Evolutionary conservation across 2,797 vertebrate genomes (phyloP), one percentile per base, ranked within the genome.

Genomic region (Toxotes lorentzi): DNA sequence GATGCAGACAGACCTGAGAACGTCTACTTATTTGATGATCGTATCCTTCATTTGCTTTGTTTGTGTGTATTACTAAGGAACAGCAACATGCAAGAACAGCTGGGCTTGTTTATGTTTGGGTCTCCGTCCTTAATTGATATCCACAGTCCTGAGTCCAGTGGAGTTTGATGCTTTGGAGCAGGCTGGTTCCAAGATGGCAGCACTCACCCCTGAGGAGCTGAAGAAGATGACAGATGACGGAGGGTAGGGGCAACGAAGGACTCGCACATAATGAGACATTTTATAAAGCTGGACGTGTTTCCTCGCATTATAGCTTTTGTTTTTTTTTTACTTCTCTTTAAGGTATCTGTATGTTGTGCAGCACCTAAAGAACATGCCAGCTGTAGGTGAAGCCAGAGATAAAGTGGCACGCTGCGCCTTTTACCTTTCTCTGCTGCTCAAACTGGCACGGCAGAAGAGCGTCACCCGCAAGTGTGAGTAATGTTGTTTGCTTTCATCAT

Each of bases 401-500:
- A 94, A 80, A 79, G 94, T 86, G 40, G 90, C 93, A 0, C 91
- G 97, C 17, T 96, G 96, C 56, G 90, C 96, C 45, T 99, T 96
- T 95, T 99, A 97, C 79, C 90, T 99, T 69, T 94, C 95, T 17
- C 82, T 93, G 43, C 96, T 99, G 24, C 85, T 99, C 72, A 96
- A 92, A 87, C 91, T 98, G 75, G 91, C 92, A 32, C 84, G 76
- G 5, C 88, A 95, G 80, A 97, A 84, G 83, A 87, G 63, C 51
- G 79, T 97, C 67, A 92, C 79, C 67, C 94, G 89, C 63, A 99
- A 97, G 87, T 86, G 98, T 99, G 93, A 97, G 97, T 91, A 14
- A 30, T 35, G 12, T 14, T 38, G 1, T 66, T 51, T 47, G 0
- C 17, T 16, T 32, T 60, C 4, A 30, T 41, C 7, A 6, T 5